Evolutionary conservation across 2,888 invertebrate genomes (phyloP), one percentile per base, ranked within the genome.

Genomic region (Xestia c-nigrum): DNA sequence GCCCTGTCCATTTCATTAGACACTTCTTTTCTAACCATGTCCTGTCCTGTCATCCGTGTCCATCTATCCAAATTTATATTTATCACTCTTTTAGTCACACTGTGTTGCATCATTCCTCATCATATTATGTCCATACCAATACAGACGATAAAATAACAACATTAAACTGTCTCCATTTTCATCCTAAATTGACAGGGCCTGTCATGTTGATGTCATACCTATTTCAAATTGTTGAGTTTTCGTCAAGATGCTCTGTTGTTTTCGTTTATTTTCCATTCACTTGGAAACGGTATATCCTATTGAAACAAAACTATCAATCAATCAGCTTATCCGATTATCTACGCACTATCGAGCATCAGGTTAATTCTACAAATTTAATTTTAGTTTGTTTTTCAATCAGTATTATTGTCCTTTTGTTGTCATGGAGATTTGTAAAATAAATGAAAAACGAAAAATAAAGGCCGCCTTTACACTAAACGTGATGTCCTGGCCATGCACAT

Each of bases 191-290:
- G 40, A 52, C 40, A 52, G 47, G 12, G 12, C 21, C 24, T 40
- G 5, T 31, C 16, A 63, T 16, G 24, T 24, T 10, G 12, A 61
- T 61, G 78, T 77, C 77, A 78, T n/a, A 69, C 19, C 52, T 55
- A 63, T 78, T 70, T 78, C 46, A 55, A 52, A 77, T 61, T 21
- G 16, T 46, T 5, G 38, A 14, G 9, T 40, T 14, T 24, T 78
- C 19, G n/a, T 77, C n/a, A n/a, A n/a, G n/a, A n/a, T n/a, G n/a
- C n/a, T n/a, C n/a, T n/a, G n/a, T n/a, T n/a, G n/a, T n/a, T n/a
- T n/a, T 78, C 19, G n/a, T 77, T 59, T 52, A 24, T 76, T 78
- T 78, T 46, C 21, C 38, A 78, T 77, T 69, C 61, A 12, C 12
- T 19, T 78, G 52, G n/a, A 31, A 61, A 69, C 24, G 21, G 14